Evolutionary conservation across 2,113 vertebrate genomes (phyloP).

Genomic region (Clarias macrocephalus): DNA sequence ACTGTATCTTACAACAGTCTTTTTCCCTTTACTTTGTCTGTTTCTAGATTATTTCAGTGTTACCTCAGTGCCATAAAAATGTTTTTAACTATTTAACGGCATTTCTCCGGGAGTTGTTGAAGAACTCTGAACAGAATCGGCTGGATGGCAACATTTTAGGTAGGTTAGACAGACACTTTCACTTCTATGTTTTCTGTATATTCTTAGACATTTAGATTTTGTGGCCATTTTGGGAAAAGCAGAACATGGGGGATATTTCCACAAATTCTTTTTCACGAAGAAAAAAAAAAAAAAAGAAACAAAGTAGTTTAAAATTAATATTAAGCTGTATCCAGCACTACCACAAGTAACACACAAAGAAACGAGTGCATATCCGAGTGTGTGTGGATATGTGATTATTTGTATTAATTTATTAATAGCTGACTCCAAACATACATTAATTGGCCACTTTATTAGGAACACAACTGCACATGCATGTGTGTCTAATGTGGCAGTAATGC

Average conservation of each 20-base stretch:
- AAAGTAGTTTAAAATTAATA: not conserved
- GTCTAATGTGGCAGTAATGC: too few species aligned
- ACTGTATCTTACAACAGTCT: not conserved
- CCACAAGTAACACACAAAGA: too few species aligned
- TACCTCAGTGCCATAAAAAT: conserved; percentile 87
- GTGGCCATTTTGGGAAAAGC: conserved; percentile 22
- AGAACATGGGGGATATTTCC: conserved; percentile 23
- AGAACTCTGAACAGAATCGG: conserved; percentile 82
- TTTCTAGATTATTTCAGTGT: conserved; percentile 78
- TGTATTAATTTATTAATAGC: not conserved
- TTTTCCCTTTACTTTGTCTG: conserved; percentile 9
- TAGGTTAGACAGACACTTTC: conserved; percentile 67
- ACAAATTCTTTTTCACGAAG: not conserved
- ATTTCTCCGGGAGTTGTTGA: conserved; percentile 90
- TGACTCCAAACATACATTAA: not conserved
- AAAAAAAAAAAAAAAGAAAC: not conserved
- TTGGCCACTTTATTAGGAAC: too few species aligned
- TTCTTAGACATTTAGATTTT: conserved; percentile 25
- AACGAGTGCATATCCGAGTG: not conserved
- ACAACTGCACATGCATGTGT: too few species aligned
- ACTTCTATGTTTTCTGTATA: conserved; percentile 39
- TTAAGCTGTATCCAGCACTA: not conserved
- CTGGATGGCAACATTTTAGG: conserved; percentile 87
- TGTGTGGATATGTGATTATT: not conserved
- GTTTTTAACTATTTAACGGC: conserved; percentile 89